These are phyloP conservation scores for Drosophila micromelanica DNA, from an alignment of 1,140 invertebrate species.

Conservation along the genomic window DNA sequence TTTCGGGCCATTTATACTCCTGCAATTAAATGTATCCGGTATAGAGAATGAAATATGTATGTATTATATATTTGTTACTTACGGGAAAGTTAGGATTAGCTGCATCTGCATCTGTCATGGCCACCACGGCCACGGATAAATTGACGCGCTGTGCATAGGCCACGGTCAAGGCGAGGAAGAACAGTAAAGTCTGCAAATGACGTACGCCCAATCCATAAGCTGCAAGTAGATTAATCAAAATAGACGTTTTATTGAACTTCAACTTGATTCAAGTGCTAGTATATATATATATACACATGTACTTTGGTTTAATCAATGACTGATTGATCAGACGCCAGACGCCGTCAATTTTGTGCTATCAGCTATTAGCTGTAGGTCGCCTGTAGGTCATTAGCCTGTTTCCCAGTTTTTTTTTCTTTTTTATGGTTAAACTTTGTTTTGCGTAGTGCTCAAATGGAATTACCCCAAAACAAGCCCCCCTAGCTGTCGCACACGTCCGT, in stretches of 20 bases:
- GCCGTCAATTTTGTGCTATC: constrained; percentile 23
- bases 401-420: not conserved
- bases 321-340: constrained; percentile 25
- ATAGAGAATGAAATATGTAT: too few relatives aligned
- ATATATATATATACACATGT: constrained; percentile 3
- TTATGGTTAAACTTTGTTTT: constrained; percentile 16
- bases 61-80: too few relatives aligned
- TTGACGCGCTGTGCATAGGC: constrained; percentile 88
- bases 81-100: constrained; percentile 74
- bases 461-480: constrained; percentile 19
- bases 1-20: constrained; percentile 85
- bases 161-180: constrained; percentile 87
- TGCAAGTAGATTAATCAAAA: constrained; percentile 23
- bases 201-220: constrained; percentile 86
- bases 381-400: constrained; percentile 59
- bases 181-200: constrained; percentile 87
- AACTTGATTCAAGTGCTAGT: constrained; percentile 19
- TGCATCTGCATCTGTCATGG: constrained; percentile 68
- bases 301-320: constrained; percentile 27
- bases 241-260: constrained; percentile 46
- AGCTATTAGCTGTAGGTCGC: constrained; percentile 53
- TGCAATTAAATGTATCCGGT: too few relatives aligned
- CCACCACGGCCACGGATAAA: constrained; percentile 88
- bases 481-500: not conserved
- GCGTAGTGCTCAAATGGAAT: constrained; percentile 38